Evolutionary conservation across 2,888 invertebrate genomes (phyloP).

Genomic region (Harpalus rubripes): DNA sequence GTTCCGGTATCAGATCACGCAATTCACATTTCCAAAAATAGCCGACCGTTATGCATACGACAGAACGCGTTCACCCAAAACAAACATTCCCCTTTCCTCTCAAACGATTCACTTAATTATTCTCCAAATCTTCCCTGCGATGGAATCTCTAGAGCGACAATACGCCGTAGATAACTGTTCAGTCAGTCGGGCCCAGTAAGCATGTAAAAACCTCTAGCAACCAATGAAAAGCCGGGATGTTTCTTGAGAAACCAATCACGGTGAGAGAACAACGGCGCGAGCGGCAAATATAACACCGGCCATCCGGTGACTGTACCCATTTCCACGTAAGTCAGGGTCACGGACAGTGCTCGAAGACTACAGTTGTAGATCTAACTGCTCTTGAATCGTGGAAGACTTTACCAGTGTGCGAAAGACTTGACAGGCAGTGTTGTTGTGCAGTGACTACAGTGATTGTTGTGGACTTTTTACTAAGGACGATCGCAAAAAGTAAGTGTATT

Average conservation of each 20-base stretch:
- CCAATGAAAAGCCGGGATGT: conserved; percentile 71
- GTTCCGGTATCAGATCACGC: conserved; percentile 35
- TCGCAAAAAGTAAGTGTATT: too few species aligned
- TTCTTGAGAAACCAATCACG: conserved; percentile 72
- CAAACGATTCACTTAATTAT: conserved; percentile 51
- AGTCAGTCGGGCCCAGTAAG: conserved; percentile 71
- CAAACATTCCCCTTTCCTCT: conserved; percentile 18
- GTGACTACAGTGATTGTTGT: conserved; percentile 47
- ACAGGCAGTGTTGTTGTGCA: conserved; percentile 38
- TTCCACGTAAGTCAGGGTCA: conserved; percentile 73
- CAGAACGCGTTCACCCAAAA: conserved; percentile 60
- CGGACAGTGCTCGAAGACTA: conserved; percentile 67
- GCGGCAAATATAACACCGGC: conserved; percentile 75
- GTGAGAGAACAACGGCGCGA: conserved; percentile 70
- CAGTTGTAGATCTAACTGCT: conserved; percentile 36
- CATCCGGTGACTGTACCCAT: conserved; percentile 75
- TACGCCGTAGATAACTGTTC: conserved; percentile 73
- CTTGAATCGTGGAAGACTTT: conserved; percentile 4
- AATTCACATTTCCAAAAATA: conserved; percentile 29
- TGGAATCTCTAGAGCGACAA: conserved; percentile 63
- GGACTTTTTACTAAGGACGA: conserved; percentile 21
- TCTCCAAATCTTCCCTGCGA: conserved; percentile 39
- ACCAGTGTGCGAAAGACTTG: conserved; percentile 25
- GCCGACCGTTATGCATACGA: conserved; percentile 48
- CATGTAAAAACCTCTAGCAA: conserved; percentile 72